These are phyloP conservation scores for Nebria brevicollis DNA, from an alignment of 2,888 invertebrate species.

Conservation along the genomic window DNA sequence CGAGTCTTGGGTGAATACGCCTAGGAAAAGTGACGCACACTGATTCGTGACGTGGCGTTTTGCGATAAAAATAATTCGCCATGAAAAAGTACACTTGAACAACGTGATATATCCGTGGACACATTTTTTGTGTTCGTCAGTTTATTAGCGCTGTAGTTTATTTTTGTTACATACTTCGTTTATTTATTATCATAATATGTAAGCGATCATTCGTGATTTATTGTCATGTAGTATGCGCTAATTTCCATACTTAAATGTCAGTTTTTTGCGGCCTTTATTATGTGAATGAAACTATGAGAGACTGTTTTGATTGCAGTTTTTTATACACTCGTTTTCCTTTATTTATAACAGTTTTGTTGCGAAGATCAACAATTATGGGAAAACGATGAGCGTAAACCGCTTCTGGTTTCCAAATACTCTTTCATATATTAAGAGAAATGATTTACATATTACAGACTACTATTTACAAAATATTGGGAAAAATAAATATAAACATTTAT, in stretches of 20 bases:
- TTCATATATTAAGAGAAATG: no score
- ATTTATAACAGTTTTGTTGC: background rate
- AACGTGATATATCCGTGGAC: slow-evolving; percentile 2
- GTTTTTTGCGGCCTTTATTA: background rate
- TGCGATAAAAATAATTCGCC: background rate
- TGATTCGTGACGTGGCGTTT: background rate
- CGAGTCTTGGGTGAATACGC: background rate
- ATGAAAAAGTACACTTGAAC: background rate
- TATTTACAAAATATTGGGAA: no score
- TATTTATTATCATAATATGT: slow-evolving; percentile 14
- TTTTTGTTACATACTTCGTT: slow-evolving; percentile 20
- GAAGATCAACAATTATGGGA: background rate
- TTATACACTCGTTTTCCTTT: background rate
- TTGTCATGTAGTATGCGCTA: background rate
- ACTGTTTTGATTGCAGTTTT: background rate
- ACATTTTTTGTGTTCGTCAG: slow-evolving; percentile 17
- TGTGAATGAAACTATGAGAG: background rate
- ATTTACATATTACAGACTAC: no score
- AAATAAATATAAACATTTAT: no score
- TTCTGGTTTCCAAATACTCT: no score
- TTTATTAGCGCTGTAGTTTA: slow-evolving; percentile 10
- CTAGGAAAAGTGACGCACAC: slow-evolving; percentile 7
- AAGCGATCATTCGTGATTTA: background rate
- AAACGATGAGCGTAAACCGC: no score
- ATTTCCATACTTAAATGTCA: slow-evolving; percentile 13